A percentile compares a stretch with the other conserved stretches of the same genome.
These are phyloP conservation scores for Scophthalmus maximus DNA, from an alignment of 2,113 vertebrate genomes.

Conservation along the genomic window DNA sequence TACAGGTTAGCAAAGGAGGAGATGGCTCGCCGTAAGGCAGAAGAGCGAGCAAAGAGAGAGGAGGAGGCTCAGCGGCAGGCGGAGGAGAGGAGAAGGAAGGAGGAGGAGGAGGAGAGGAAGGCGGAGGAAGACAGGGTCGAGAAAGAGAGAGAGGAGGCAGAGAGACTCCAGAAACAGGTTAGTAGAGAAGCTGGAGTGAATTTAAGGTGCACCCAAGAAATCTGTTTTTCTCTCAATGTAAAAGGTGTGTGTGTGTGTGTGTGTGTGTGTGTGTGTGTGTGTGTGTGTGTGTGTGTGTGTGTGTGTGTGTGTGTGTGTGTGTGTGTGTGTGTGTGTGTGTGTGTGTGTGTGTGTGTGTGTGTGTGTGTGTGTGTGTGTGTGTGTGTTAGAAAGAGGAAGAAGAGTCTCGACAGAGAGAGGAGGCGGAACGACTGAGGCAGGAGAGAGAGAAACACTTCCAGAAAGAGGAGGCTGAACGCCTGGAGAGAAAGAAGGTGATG, in stretches of 20 bases:
- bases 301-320: constrained; percentile 6
- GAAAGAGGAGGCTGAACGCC: constrained; percentile 94
- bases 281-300: constrained; percentile 9
- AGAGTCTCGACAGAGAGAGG: constrained; percentile 89
- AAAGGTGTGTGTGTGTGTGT: not conserved
- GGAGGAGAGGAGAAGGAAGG: constrained; percentile 78
- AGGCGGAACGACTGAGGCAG: constrained; percentile 86
- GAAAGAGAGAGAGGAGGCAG: constrained; percentile 85
- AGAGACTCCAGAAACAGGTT: constrained; percentile 91
- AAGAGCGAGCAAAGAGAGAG: constrained; percentile 87
- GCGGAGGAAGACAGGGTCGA: constrained; percentile 84
- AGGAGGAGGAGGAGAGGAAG: constrained; percentile 82
- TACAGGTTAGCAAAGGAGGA: constrained; percentile 90
- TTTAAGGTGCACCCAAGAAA: not conserved
- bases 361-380: constrained; percentile 7
- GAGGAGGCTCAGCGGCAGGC: constrained; percentile 86
- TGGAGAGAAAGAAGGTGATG: constrained; percentile 95
- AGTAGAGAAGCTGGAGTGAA: not conserved
- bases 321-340: constrained; percentile 8
- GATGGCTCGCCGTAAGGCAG: constrained; percentile 87
- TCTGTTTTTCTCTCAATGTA: not conserved
- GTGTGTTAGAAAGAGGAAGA: constrained; percentile 87
- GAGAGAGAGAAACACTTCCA: constrained; percentile 96
- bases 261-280: constrained; percentile 4
- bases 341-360: constrained; percentile 7